A percentile compares a stretch with the other conserved stretches of the same genome.
Evolutionary conservation across 2,888 invertebrate species (phyloP).

Genomic region (Ichneumoninae sp.): DNA sequence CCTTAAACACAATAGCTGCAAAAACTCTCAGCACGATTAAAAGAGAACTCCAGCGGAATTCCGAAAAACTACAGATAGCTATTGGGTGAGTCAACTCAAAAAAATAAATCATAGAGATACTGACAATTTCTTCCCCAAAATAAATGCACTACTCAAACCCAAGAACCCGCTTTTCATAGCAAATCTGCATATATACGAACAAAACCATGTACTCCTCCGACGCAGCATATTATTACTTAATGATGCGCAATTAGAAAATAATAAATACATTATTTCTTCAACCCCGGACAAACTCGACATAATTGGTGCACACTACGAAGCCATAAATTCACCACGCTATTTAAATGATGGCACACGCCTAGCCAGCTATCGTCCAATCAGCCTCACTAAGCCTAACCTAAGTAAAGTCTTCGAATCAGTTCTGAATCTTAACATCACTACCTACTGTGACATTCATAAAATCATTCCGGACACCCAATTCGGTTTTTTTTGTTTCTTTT

Average conservation of each 20-base stretch:
- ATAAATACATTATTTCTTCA: slow-evolving; percentile 1
- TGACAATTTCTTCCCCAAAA: slow-evolving; percentile 49
- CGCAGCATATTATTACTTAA: background rate
- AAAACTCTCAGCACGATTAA: background rate
- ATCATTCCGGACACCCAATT: background rate
- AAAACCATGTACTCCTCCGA: background rate
- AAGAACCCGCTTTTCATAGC: background rate
- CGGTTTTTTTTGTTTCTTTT: background rate
- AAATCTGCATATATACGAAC: background rate
- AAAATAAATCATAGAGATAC: slow-evolving; percentile 48
- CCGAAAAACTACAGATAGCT: background rate
- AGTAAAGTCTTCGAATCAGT: background rate
- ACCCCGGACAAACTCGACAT: slow-evolving; percentile 52
- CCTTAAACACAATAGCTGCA: background rate
- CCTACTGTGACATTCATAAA: background rate
- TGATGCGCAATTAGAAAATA: background rate
- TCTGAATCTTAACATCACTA: background rate
- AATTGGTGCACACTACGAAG: slow-evolving; percentile 54
- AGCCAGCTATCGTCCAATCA: background rate
- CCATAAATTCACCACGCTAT: slow-evolving; percentile 26
- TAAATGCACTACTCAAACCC: slow-evolving; percentile 47
- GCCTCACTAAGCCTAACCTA: background rate
- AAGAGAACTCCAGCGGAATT: background rate
- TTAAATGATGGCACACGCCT: background rate
- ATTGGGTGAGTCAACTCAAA: slow-evolving; percentile 29